phyloP scores from a whole-genome alignment of 2,113 vertebrate genomes.

The Tor tambroides region DNA sequence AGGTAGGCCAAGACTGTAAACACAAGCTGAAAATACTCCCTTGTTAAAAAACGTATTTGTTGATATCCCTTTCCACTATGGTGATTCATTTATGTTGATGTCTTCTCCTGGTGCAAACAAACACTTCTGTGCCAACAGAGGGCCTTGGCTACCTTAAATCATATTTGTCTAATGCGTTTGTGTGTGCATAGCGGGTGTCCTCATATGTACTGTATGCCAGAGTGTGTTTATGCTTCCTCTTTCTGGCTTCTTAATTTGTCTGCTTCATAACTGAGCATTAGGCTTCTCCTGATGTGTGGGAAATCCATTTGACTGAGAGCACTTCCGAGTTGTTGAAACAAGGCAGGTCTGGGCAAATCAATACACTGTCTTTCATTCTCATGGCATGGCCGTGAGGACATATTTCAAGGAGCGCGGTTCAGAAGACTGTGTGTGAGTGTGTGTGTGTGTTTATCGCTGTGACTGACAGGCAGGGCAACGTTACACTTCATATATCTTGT shows the following conservation, averaged over 20 bases:
- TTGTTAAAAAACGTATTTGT: slow-evolving; percentile 36
- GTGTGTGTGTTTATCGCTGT: slow-evolving; percentile 29
- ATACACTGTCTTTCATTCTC: slow-evolving; percentile 64
- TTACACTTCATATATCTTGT: slow-evolving; percentile 62
- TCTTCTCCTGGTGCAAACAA: slow-evolving; percentile 38
- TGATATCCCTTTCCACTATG: slow-evolving; percentile 10
- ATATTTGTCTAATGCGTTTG: slow-evolving; percentile 33
- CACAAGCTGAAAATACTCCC: slow-evolving; percentile 32
- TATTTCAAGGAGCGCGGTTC: slow-evolving; percentile 57
- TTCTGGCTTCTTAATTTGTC: slow-evolving; percentile 62
- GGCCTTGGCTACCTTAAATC: slow-evolving; percentile 13
- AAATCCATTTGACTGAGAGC: slow-evolving; percentile 67
- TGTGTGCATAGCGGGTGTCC: slow-evolving; percentile 45
- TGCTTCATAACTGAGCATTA: slow-evolving; percentile 54
- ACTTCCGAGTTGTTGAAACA: slow-evolving; percentile 75
- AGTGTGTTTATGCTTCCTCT: slow-evolving; percentile 50
- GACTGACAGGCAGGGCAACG: slow-evolving; percentile 59
- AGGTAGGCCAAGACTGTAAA: slow-evolving; percentile 21
- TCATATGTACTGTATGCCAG: slow-evolving; percentile 48
- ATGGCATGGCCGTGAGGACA: slow-evolving; percentile 55
- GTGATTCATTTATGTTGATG: slow-evolving; percentile 20
- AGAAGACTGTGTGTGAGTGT: slow-evolving; percentile 39
- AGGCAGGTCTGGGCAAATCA: slow-evolving; percentile 62
- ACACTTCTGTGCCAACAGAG: slow-evolving; percentile 42
- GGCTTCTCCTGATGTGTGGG: slow-evolving; percentile 58